A percentile compares a stretch with the other conserved stretches of the same genome.
phyloP scores from a whole-genome alignment of 1,140 invertebrate genomes.

The Whitmania pigra region DNA sequence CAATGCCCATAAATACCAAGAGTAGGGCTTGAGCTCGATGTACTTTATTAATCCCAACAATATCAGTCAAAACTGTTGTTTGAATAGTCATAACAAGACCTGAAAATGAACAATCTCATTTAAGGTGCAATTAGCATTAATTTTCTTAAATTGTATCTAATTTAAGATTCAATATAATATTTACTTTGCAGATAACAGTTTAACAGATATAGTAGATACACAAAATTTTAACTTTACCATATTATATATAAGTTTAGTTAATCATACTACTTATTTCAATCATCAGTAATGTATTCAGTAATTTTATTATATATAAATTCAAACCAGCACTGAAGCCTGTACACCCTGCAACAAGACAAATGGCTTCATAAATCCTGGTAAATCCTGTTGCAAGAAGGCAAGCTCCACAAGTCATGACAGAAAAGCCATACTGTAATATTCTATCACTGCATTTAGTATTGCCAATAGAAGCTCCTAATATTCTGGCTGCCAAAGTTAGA shows the following conservation, averaged over 20 bases:
- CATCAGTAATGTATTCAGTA: too few relatives aligned
- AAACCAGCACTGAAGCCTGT: not conserved
- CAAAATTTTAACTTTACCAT: too few relatives aligned
- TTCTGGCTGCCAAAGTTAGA: not conserved
- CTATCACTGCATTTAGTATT: constrained; percentile 10
- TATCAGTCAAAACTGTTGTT: constrained; percentile 14
- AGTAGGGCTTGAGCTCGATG: constrained; percentile 5
- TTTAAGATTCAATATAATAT: too few relatives aligned
- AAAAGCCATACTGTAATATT: constrained; percentile 12
- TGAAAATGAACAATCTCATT: not conserved
- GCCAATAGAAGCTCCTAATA: constrained; percentile 7
- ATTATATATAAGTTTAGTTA: too few relatives aligned
- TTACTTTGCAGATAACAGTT: too few relatives aligned
- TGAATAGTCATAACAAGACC: constrained; percentile 15
- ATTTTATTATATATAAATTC: not conserved
- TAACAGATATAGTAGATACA: too few relatives aligned
- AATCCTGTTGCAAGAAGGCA: not conserved
- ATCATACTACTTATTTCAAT: too few relatives aligned
- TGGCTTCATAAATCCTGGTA: not conserved
- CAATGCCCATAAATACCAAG: constrained; percentile 10
- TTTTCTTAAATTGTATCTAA: too few relatives aligned
- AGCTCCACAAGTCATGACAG: not conserved
- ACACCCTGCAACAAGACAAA: not conserved
- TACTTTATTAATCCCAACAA: constrained; percentile 12
- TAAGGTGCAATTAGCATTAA: too few relatives aligned